Base-by-base conservation (phyloP, 2,888 invertebrate species). In the Lepidocyrtinus sp. region DNA sequence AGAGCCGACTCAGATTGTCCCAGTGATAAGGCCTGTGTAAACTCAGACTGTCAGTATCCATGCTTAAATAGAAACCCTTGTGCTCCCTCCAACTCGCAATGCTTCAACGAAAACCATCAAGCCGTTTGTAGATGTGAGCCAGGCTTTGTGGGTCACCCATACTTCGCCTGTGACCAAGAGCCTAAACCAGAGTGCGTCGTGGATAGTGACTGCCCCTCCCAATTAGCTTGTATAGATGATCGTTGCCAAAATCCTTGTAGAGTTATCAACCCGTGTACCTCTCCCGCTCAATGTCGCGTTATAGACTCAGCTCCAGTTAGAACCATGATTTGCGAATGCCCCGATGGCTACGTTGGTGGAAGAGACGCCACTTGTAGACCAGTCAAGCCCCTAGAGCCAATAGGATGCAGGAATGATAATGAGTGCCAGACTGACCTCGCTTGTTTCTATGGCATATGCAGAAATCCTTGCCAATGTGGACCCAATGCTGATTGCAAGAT, bases 391-490 rank as follows among this genome's bases (percentile, higher is more conserved):
- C 87, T 88, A 5, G 80, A 81, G 26, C 88, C 89, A 15, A 89
- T 93, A 2, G 94, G 95, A 65, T 97, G 97, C 87, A 92, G 93
- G 19, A 90, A 92, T 15, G 95, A 97, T 88, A 90, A 91, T 80
- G 95, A 96, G 85, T 97, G 97, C 88, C 90, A 91, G 1, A 92
- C 92, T 68, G 92, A 92, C 85, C 94, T 96, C 88, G 93, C 96
- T 12, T 97, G 97, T 88, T 92, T 96, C 63, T 95, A 96, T 87
- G 91, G 95, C 87, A 92, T 95, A 85, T 97, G 97, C 87, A 91
- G 94, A 86, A 94, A 95, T 87, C 96, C 96, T 15, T 96, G 96
- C 88, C 94, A 94, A 87, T 97, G 97, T 88, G 97, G 96, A 70
- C 91, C 87, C 0, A 87, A 87, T 76, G 88, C 89, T 1, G 87